These are phyloP conservation scores for Copidosoma floridanum DNA, from an alignment of 1,140 invertebrate species.

Conservation along the genomic window DNA sequence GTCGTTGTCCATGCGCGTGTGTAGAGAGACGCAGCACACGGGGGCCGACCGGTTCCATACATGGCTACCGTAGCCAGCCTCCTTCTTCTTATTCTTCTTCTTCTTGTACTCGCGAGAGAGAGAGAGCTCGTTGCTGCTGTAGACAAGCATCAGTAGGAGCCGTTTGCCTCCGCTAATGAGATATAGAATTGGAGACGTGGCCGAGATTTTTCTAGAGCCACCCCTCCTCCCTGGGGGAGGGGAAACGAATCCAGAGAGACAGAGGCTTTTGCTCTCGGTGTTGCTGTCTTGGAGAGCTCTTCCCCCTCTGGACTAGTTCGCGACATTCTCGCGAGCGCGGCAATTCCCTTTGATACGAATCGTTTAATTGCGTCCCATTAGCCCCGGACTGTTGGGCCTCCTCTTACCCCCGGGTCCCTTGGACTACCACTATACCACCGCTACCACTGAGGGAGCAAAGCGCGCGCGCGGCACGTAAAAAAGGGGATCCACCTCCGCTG, in stretches of 20 bases:
- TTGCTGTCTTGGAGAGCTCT: too few species aligned
- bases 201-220: constrained; percentile 57
- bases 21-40: constrained; percentile 46
- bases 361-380: constrained; percentile 60
- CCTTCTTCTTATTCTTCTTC: constrained; percentile 20
- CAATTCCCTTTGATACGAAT: constrained; percentile 58
- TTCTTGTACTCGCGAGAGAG: constrained; percentile 4
- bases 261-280: too few species aligned
- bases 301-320: constrained; percentile 46
- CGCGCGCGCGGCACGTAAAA: constrained; percentile 31
- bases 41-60: constrained; percentile 57
- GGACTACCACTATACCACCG: too few species aligned
- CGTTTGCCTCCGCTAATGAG: constrained; percentile 53
- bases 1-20: background rate
- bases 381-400: constrained; percentile 37
- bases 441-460: constrained; percentile 37
- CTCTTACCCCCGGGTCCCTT: background rate
- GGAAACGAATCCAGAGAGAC: constrained; percentile 25
- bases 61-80: constrained; percentile 55
- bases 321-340: constrained; percentile 54
- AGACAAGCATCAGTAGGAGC: constrained; percentile 55
- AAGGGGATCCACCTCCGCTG: constrained; percentile 27
- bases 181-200: constrained; percentile 58
- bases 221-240: constrained; percentile 16
- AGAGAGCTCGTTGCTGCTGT: constrained; percentile 38